phyloP scores from a whole-genome alignment of 1,140 invertebrate genomes.

The Holcopasites calliopsidis region DNA sequence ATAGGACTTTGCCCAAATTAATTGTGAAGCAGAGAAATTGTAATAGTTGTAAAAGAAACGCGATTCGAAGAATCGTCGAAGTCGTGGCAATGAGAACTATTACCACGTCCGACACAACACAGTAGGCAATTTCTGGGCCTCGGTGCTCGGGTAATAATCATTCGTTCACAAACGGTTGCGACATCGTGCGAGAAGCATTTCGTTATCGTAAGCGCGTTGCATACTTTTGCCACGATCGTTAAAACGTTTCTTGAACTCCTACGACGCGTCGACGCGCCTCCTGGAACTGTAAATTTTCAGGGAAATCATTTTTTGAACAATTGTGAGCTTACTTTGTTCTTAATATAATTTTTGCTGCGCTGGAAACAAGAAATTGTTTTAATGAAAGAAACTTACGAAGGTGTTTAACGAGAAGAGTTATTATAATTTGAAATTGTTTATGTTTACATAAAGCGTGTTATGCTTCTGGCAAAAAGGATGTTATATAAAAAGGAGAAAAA shows the following conservation, averaged over 20 bases:
- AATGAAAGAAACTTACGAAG: not conserved
- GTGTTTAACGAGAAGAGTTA: not conserved
- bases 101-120: slow-evolving; percentile 30
- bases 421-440: not conserved
- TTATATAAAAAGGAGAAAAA: not conserved
- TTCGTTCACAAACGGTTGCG: slow-evolving; percentile 29
- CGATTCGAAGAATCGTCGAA: slow-evolving; percentile 43
- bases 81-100: slow-evolving; percentile 4
- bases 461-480: not conserved
- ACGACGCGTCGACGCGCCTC: not conserved
- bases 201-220: slow-evolving; percentile 54
- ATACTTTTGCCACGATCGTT: slow-evolving; percentile 31
- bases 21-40: slow-evolving; percentile 1
- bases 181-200: slow-evolving; percentile 53
- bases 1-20: not conserved
- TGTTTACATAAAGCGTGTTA: not conserved
- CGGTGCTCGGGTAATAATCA: slow-evolving; percentile 32
- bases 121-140: slow-evolving; percentile 41
- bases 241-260: slow-evolving; percentile 22
- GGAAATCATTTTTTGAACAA: not conserved
- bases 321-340: not conserved
- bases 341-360: not conserved
- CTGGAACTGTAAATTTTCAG: not conserved
- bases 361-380: not conserved
- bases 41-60: slow-evolving; percentile 34